These are phyloP conservation scores for Thunnus thynnus DNA, from an alignment of 2,113 vertebrate genomes.

Conservation along the genomic window DNA sequence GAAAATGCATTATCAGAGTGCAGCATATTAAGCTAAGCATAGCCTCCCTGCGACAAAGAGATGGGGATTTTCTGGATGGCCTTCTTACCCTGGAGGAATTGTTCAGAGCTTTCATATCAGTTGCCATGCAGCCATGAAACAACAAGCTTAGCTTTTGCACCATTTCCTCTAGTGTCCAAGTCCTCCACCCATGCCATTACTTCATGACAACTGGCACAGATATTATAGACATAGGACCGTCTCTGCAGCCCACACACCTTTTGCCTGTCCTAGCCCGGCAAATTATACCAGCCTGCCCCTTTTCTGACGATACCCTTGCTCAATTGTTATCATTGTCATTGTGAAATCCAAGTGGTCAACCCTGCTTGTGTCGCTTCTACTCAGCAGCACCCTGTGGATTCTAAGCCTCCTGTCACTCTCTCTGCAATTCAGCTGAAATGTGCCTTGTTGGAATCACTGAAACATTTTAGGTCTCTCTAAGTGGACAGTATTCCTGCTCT, in stretches of 20 bases:
- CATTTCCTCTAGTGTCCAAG: conserved; percentile 38
- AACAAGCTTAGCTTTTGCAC: conserved; percentile 54
- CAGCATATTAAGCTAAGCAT: conserved; percentile 62
- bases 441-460: conserved; percentile 30
- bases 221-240: conserved; percentile 9
- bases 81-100: conserved; percentile 55
- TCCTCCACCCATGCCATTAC: conserved; percentile 41
- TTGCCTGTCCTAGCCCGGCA: conserved; percentile 5
- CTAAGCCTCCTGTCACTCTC: conserved; percentile 26
- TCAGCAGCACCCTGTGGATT: conserved; percentile 36
- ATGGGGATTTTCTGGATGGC: conserved; percentile 61
- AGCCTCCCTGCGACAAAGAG: conserved; percentile 59
- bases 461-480: conserved; percentile 54
- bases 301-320: conserved; percentile 18
- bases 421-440: conserved; percentile 39
- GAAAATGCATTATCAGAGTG: conserved; percentile 66
- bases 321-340: conserved; percentile 39
- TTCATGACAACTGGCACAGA: conserved; percentile 35
- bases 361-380: conserved; percentile 26
- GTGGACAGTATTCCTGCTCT: conserved; percentile 27
- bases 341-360: conserved; percentile 48
- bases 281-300: conserved; percentile 5
- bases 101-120: conserved; percentile 63
- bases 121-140: conserved; percentile 58
- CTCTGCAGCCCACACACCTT: conserved; percentile 41